Conservation (phyloP, 2,797 vertebrate species). For the Otus scops region DNA sequence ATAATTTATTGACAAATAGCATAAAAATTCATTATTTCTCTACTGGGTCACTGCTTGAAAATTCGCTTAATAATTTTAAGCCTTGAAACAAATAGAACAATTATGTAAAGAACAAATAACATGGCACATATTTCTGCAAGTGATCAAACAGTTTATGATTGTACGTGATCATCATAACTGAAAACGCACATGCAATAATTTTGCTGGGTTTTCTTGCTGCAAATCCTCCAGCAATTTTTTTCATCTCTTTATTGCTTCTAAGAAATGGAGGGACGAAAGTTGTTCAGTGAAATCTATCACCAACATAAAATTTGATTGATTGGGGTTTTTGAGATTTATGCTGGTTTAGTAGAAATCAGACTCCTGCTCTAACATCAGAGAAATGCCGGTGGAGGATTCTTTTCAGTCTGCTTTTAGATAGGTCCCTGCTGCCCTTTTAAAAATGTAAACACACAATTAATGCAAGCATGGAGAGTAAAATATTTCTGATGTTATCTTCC, state of each 20-base stretch:
- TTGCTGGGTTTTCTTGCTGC: background rate
- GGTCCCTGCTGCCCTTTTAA: background rate
- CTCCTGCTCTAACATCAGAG: background rate
- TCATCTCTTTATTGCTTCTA: background rate
- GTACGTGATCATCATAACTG: background rate
- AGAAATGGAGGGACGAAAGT: background rate
- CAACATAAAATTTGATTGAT: conserved; percentile 13
- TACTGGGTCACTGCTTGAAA: background rate
- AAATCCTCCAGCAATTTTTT: background rate
- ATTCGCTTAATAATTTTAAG: background rate
- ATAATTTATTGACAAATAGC: background rate
- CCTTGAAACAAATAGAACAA: background rate
- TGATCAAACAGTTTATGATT: background rate
- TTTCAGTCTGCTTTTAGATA: conserved; percentile 11
- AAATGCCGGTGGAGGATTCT: background rate
- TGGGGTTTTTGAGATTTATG: background rate
- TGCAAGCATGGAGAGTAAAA: conserved; percentile 9
- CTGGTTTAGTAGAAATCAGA: conserved; percentile 25
- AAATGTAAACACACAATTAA: conserved; percentile 38
- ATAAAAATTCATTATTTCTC: background rate
- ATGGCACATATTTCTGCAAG: background rate
- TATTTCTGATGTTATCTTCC: background rate
- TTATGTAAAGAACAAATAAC: background rate
- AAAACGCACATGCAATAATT: background rate
- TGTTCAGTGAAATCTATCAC: conserved; percentile 9